A percentile compares a stretch with the other conserved stretches of the same genome.
Evolutionary conservation across 2,113 vertebrate species (phyloP).

Genomic region (Scomber colias): DNA sequence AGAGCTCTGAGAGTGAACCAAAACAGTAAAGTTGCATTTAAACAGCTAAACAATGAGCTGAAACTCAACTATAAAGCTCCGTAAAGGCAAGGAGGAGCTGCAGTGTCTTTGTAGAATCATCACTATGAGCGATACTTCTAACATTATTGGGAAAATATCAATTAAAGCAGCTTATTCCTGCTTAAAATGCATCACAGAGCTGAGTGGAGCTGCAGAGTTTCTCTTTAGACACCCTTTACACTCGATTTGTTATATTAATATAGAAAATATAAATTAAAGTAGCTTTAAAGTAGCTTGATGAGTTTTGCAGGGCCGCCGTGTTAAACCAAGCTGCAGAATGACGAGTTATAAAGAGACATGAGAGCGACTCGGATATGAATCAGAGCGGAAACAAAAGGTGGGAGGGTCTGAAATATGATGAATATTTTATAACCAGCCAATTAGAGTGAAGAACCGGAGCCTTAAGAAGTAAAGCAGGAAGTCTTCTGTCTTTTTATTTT

Average conservation of each 20-base stretch:
- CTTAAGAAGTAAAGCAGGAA: neutral
- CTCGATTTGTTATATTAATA: too few relatives aligned
- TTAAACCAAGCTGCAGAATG: slow-evolving; percentile 3
- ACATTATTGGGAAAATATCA: neutral
- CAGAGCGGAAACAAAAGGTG: neutral
- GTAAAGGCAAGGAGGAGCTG: too few relatives aligned
- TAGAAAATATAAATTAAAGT: neutral
- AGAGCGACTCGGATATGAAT: slow-evolving; percentile 6
- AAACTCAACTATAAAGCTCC: too few relatives aligned
- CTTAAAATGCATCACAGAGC: too few relatives aligned
- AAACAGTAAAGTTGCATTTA: too few relatives aligned
- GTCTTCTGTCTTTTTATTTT: slow-evolving; percentile 15
- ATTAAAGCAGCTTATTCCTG: neutral
- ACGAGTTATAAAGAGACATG: slow-evolving; percentile 17
- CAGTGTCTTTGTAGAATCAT: too few relatives aligned
- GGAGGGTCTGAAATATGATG: neutral
- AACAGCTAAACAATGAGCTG: too few relatives aligned
- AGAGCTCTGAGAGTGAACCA: too few relatives aligned
- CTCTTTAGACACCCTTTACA: too few relatives aligned
- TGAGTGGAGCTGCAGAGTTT: too few relatives aligned
- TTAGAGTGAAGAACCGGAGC: slow-evolving; percentile 29
- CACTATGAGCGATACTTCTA: too few relatives aligned
- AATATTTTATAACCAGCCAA: slow-evolving; percentile 22
- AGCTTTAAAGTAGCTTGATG: neutral
- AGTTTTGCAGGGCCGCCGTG: slow-evolving; percentile 17